Base-by-base conservation (phyloP, 2,113 vertebrate genomes). In the Trochalopteron elliotii region DNA sequence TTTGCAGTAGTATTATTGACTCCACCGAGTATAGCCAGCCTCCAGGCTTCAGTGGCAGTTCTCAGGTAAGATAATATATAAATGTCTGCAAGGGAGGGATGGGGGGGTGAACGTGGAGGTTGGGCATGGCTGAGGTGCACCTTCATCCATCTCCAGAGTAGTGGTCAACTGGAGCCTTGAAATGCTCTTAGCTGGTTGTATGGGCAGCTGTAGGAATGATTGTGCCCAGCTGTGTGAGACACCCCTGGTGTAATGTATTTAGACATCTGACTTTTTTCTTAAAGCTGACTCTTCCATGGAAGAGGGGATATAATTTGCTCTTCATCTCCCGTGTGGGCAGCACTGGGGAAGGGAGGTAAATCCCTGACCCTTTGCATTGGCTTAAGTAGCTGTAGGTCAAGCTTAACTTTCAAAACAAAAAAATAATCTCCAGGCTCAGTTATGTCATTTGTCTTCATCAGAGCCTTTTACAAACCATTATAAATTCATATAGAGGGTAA, bases 1-100 rank as follows among this genome's bases (percentile, higher is more conserved):
- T 97, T 98, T 98, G 95, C 98, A 99, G 99, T 97, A 99, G 99
- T 98, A 99, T 99, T 97, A 99, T 99, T 77, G 99, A 99, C 87
- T 98, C 99, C 30, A 97, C 99, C 71, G 99, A 99, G 91, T 99
- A 99, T 93, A 99, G 95, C 93, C 99, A 99, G 64, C 98, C 99
- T 91, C 99, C 99, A 87, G 99, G 99, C 91, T 99, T 99, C 98
- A 99, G 98, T 93, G 99, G 98, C 94, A 98, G 97, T 83, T 98
- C 98, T 82, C 99, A 99, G 98, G 99, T 99, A 97, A 98, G 95
- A 83, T 31, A 49, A 82, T 70, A 8, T 2, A 19, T 19, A 23
- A 56, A 56, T 67, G 61, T 87, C 55, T 94, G 18, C 37, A 27
- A 0, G 3, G 50, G 2, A 60, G 47, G 11, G 72, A 28, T 0